Percentiles rank a stretch among this genome's conserved stretches.
These are phyloP conservation scores for Rhinolophus sinicus DNA, from an alignment of 2,113 vertebrate species.

Conservation along the genomic window DNA sequence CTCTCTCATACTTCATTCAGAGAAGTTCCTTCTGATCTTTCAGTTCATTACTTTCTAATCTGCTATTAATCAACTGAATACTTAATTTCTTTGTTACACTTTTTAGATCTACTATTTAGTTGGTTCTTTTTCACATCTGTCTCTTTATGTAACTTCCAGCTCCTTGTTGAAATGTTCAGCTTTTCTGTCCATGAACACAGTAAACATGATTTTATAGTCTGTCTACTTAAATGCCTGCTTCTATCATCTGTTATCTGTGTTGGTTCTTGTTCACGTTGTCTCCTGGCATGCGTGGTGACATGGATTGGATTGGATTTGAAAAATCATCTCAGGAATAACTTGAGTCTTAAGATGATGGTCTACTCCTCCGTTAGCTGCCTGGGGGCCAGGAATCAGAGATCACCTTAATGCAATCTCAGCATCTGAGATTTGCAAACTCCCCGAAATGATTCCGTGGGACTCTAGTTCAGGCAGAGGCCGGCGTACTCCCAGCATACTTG, in stretches of 20 bases:
- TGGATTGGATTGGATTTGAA: neutral
- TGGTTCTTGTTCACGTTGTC: neutral
- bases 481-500: fast-evolving
- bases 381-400: neutral
- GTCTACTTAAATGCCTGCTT: neutral
- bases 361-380: neutral
- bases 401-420: neutral
- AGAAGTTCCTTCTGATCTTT: neutral
- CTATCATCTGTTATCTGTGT: neutral
- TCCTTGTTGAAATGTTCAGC: neutral
- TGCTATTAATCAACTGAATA: neutral
- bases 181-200: neutral
- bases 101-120: neutral
- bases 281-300: neutral
- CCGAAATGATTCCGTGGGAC: too few relatives aligned
- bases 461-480: neutral
- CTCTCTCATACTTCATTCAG: neutral
- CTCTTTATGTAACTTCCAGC: neutral
- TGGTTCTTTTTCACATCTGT: neutral
- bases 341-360: neutral
- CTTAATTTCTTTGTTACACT: neutral
- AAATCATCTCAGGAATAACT: neutral
- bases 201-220: neutral
- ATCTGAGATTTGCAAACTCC: neutral
- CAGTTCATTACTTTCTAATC: neutral